Conservation (phyloP, 2,888 invertebrate genomes). For the Sisyra terminalis region DNA sequence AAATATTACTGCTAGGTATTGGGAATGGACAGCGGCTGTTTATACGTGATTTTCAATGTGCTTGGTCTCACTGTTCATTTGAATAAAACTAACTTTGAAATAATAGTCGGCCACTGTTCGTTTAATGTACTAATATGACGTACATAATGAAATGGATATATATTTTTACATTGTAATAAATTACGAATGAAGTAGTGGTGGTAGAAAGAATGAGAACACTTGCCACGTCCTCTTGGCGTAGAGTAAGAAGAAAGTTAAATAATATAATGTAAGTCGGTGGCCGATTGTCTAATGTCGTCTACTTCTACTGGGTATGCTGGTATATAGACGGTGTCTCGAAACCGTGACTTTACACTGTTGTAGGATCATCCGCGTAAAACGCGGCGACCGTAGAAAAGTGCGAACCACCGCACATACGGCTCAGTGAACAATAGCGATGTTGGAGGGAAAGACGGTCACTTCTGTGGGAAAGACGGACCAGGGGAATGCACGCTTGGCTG, state of each 20-base stretch:
- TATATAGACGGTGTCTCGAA: slow-evolving; percentile 17
- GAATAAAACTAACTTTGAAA: slow-evolving; percentile 13
- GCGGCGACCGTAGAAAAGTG: slow-evolving; percentile 22
- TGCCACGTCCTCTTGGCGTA: slow-evolving; percentile 24
- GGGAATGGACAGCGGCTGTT: too few relatives aligned
- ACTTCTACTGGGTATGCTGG: slow-evolving; percentile 15
- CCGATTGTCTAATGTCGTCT: too few relatives aligned
- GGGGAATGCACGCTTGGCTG: not conserved
- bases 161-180: too few relatives aligned
- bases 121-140: too few relatives aligned
- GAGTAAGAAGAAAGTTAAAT: slow-evolving; percentile 21
- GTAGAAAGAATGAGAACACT: slow-evolving; percentile 15
- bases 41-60: too few relatives aligned
- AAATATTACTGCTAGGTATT: too few relatives aligned
- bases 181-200: too few relatives aligned
- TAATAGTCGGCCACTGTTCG: slow-evolving; percentile 18
- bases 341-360: slow-evolving; percentile 20
- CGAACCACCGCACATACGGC: slow-evolving; percentile 20
- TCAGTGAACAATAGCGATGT: slow-evolving; percentile 22
- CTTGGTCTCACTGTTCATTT: too few relatives aligned
- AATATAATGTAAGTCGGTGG: too few relatives aligned
- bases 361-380: slow-evolving; percentile 23
- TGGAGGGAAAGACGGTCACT: too few relatives aligned
- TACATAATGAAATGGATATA: too few relatives aligned
- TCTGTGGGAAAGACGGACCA: too few relatives aligned